phyloP scores from a whole-genome alignment of 92 coral and sea anemone genomes.

The Virgularia gustaviana region DNA sequence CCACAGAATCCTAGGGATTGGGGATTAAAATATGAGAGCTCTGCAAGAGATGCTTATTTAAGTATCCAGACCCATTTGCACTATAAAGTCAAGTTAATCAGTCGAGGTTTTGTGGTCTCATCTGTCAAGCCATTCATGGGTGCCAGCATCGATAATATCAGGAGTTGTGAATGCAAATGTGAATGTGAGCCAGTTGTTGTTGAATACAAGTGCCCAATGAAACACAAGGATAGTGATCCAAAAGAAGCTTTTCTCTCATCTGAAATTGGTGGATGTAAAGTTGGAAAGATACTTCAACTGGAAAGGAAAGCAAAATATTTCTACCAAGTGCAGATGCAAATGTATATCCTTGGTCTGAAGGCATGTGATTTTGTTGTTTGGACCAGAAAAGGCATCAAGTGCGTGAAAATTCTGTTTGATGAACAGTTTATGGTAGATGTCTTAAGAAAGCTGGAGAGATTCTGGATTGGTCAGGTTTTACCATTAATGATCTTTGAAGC shows the following conservation, averaged over 20 bases:
- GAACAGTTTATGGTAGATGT: background rate
- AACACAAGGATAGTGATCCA: conserved; percentile 16
- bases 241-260: conserved; percentile 24
- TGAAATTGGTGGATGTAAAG: conserved; percentile 25
- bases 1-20: conserved; percentile 38
- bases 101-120: conserved; percentile 27
- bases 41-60: conserved; percentile 23
- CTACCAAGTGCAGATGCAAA: conserved; percentile 36
- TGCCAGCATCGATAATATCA: conserved; percentile 15
- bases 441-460: conserved; percentile 19
- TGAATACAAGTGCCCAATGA: conserved; percentile 26
- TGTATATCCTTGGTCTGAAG: conserved; percentile 25
- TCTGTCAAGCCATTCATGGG: conserved; percentile 17
- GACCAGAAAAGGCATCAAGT: conserved; percentile 20
- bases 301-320: conserved; percentile 26
- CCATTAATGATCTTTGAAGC: background rate
- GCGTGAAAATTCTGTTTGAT: conserved; percentile 6
- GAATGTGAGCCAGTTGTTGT: conserved; percentile 9
- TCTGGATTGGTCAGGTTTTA: conserved; percentile 27
- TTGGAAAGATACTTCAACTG: conserved; percentile 21
- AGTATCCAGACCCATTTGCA: conserved; percentile 20
- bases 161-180: conserved; percentile 15
- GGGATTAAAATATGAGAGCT: conserved; percentile 24
- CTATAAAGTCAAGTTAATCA: conserved; percentile 21
- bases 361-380: conserved; percentile 34